A percentile compares a stretch with the other conserved stretches of the same genome.
Evolutionary conservation across 2,797 vertebrate genomes (phyloP).

Genomic region (Falco naumanni): DNA sequence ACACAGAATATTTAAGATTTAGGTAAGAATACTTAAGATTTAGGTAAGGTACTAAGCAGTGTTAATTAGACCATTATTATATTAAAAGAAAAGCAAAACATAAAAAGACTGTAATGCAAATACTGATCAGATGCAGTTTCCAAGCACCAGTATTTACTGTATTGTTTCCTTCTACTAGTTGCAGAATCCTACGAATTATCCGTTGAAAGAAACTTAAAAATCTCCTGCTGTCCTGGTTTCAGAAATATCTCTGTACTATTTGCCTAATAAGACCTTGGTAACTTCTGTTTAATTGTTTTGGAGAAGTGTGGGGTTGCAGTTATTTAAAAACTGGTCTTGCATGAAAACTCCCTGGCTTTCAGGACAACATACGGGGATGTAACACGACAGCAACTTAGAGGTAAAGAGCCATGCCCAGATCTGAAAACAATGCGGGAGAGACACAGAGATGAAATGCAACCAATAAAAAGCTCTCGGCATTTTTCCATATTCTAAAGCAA

Average conservation of each 20-base stretch:
- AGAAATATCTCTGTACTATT: background rate
- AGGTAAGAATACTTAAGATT: background rate
- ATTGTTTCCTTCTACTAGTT: background rate
- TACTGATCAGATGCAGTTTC: background rate
- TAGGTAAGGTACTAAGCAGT: background rate
- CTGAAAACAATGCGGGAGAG: background rate
- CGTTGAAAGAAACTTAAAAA: background rate
- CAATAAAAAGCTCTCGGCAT: background rate
- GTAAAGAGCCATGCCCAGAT: background rate
- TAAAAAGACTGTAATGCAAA: background rate
- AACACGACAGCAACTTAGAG: background rate
- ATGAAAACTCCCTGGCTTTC: background rate
- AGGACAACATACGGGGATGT: background rate
- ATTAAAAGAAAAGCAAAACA: background rate
- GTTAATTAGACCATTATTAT: background rate
- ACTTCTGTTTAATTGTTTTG: background rate
- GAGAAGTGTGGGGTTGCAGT: background rate
- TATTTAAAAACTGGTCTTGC: background rate
- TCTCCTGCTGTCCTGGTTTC: background rate
- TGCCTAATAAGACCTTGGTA: background rate
- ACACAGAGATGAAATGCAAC: background rate
- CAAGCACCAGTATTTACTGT: background rate
- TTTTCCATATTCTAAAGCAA: background rate
- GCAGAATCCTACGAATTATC: background rate
- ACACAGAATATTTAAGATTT: background rate